Percentiles rank a stretch among this genome's conserved stretches.
Evolutionary conservation across 2,888 invertebrate genomes (phyloP).

Genomic region (Orchesellides sinensis): DNA sequence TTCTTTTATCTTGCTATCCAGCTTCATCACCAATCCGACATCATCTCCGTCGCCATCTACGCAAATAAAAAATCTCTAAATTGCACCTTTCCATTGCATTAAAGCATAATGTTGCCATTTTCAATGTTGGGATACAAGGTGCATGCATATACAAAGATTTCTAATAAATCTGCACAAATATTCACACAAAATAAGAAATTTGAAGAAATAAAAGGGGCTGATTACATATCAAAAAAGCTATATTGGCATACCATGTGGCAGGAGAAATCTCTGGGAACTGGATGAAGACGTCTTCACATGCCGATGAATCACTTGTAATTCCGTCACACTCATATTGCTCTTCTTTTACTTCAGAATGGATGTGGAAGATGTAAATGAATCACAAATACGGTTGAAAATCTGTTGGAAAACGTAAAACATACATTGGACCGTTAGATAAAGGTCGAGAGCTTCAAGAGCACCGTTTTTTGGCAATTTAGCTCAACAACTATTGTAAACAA

Average conservation of each 20-base stretch:
- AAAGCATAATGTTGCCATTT: no score
- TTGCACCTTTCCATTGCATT: no score
- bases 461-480: not conserved
- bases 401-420: not conserved
- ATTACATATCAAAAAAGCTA: not conserved
- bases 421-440: not conserved
- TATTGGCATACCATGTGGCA: slow-evolving; percentile 55
- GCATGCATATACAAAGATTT: no score
- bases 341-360: not conserved
- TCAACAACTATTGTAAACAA: not conserved
- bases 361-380: slow-evolving; percentile 13
- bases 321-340: slow-evolving; percentile 69
- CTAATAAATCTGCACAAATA: no score
- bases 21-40: slow-evolving; percentile 69
- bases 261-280: slow-evolving; percentile 36
- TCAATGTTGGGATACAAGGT: no score
- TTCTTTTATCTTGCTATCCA: slow-evolving; percentile 64
- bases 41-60: slow-evolving; percentile 63
- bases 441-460: not conserved
- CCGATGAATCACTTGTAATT: slow-evolving; percentile 69
- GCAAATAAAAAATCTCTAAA: slow-evolving; percentile 11
- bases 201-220: no score
- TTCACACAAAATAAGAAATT: no score
- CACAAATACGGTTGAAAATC: not conserved
- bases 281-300: slow-evolving; percentile 41